Base-by-base conservation (phyloP, 2,113 vertebrate genomes). In the Rhagologus leucostigma region DNA sequence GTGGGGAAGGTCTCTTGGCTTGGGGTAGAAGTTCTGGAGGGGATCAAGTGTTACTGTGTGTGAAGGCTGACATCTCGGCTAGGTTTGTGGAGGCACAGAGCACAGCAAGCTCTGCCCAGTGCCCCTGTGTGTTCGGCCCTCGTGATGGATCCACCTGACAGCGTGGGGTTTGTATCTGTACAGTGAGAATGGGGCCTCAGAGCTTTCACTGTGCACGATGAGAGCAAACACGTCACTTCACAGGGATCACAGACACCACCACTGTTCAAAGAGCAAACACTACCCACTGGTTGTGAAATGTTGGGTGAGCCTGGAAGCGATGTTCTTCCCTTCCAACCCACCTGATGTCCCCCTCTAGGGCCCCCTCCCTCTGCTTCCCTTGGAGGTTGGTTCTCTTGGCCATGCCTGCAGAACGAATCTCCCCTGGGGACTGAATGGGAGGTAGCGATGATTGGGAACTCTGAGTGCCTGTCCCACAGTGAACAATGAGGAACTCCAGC, bases 401-500 rank as follows among this genome's bases (percentile, higher is more conserved):
- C 3, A 4, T 10, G 49, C 64, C 41, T 37, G 62, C 41, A 89
- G 62, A 90, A 74, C 35, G 16, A 29, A 47, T 32, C 49, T 84
- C 62, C 76, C 55, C 53, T 0, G 1, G 50, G 69, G 57, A 60
- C 1, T 35, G 64, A 70, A 87, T 18, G 50, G 86, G 76, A 95
- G 85, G 84, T 53, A 85, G 62, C 16, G 15, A 44, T 7, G 16
- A 50, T 0, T 7, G 44, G 63, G 53, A 94, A 60, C 63, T 90
- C 32, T 52, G 30, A 46, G 16, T 71, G 74, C 60, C 74, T 78
- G 23, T 65, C 83, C 59, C 69, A 65, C 59, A 55, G 56, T 3
- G 18, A 95, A 77, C 82, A 92, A 90, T 11, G 42, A 96, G 81
- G 83, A 95, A 94, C 63, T 95, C 70, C 76, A 95, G 64, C 64